Base-by-base conservation (phyloP, 2,797 vertebrate genomes). In the Microctenopoma steveboyesi region DNA sequence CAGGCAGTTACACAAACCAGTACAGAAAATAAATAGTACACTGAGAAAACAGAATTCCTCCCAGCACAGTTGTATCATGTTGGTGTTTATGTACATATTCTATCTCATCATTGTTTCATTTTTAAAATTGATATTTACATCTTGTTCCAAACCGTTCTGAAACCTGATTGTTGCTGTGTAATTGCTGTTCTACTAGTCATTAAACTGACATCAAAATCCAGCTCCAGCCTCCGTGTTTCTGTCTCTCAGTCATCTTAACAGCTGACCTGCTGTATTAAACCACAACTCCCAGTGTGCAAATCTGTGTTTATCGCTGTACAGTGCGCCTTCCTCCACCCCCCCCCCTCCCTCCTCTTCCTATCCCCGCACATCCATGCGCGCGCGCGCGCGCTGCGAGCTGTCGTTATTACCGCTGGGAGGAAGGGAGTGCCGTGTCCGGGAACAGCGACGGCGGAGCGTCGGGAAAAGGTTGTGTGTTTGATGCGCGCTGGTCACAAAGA, bases 201-300 rank as follows among this genome's bases (percentile, higher is more conserved):
- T 92, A 93, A 91, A 90, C 74, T 78, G 57, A 74, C 72, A 53
- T 76, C 67, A 59, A 87, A 73, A 10, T 47, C 22, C 30, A 5
- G 58, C 16, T 43, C 52, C 39, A 62, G n/a, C 22, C 15, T 70
- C 28, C 3, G 3, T 10, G 28, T 6, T 22, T 70, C 33, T 2
- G 5, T 12, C 28, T 8, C 14, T 55, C n/a, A 53, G 58, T 57
- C 12, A 27, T 60, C 7, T 8, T 55, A 43, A 57, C 43, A 1
- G 63, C 72, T 75, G 25, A 69, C 43, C 33, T 8, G 27, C 7
- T 25, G 4, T 2, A 1, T 69, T 22, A 79, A 75, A 90, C 76
- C 78, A 82, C 90, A 88, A 69, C 2, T 87, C 88, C 89, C 88
- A 86, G 75, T 28, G 81, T 84, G 86, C 87, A 90, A 69, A 74